A percentile compares a stretch with the other conserved stretches of the same genome.
These are phyloP conservation scores for Rhynchonycteris naso DNA, from an alignment of 2,797 vertebrate species.

Conservation along the genomic window DNA sequence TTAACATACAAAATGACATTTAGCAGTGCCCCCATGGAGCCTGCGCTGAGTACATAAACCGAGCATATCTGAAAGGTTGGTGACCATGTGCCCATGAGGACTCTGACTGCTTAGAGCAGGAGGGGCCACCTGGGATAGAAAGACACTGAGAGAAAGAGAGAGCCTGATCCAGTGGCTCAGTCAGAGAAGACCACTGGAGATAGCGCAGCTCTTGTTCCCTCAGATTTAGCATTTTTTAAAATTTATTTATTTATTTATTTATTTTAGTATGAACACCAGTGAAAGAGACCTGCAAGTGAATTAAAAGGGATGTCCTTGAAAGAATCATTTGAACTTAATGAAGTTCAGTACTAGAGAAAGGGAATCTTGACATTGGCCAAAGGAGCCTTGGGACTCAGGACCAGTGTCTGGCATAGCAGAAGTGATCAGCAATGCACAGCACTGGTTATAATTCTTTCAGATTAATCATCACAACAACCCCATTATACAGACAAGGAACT, in stretches of 20 bases:
- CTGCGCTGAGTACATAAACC: not conserved
- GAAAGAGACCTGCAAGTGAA: not conserved
- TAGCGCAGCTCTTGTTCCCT: not conserved
- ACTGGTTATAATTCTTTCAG: not conserved
- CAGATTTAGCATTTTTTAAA: not conserved
- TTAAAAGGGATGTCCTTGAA: not conserved
- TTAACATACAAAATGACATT: not conserved
- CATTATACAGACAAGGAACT: not conserved
- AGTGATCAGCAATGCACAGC: no score
- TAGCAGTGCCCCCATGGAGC: rapidly evolving
- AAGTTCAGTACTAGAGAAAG: not conserved
- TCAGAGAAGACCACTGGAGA: not conserved
- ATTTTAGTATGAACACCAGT: not conserved
- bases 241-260: no score
- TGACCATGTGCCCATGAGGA: not conserved
- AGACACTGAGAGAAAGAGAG: not conserved
- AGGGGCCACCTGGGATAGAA: not conserved
- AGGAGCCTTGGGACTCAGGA: not conserved
- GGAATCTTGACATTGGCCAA: no score
- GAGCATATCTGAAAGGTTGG: not conserved
- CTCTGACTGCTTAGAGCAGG: no score
- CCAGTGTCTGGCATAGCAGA: not conserved
- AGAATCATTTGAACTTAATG: not conserved
- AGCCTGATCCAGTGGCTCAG: not conserved
- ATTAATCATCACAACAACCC: not conserved